A percentile compares a stretch with the other conserved stretches of the same genome.
These are phyloP conservation scores for Eilema griseolum DNA, from an alignment of 2,888 invertebrate genomes.

Conservation along the genomic window DNA sequence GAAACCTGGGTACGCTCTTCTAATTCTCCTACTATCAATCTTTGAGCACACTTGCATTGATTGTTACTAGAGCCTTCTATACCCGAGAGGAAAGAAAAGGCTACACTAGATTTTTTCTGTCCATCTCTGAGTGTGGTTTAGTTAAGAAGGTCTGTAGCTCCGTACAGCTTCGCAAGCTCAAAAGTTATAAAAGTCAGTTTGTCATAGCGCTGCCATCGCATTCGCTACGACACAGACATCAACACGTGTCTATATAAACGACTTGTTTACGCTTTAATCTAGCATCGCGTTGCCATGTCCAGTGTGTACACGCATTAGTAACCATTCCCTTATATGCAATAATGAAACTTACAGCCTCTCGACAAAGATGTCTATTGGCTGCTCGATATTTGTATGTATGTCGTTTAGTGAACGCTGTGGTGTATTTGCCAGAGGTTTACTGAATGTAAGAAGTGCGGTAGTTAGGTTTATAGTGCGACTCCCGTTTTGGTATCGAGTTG, in stretches of 20 bases:
- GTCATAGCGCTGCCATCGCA: constrained; percentile 14
- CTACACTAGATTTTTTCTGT: not conserved
- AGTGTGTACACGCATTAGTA: constrained; percentile 15
- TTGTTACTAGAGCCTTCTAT: not conserved
- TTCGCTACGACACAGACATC: constrained; percentile 32
- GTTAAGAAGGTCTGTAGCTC: not conserved
- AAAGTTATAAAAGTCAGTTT: not conserved
- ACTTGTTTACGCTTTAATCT: constrained; percentile 65
- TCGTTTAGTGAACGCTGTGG: constrained; percentile 12
- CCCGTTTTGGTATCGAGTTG: constrained; percentile 24
- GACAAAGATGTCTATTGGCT: constrained; percentile 22
- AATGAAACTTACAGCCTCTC: not conserved
- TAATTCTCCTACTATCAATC: not conserved
- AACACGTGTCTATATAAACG: constrained; percentile 55
- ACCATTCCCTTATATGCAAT: not conserved
- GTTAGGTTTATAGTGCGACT: constrained; percentile 38
- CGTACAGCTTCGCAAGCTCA: not conserved
- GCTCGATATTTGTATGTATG: not conserved
- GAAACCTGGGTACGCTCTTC: not conserved
- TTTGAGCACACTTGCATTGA: not conserved
- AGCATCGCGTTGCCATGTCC: constrained; percentile 56
- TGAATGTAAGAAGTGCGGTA: constrained; percentile 54
- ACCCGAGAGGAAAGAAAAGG: not conserved
- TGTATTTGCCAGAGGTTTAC: constrained; percentile 54
- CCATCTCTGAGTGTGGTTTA: not conserved